Percentiles rank a stretch among this genome's conserved stretches.
Conservation (phyloP, 2,888 invertebrate genomes). For the Drosophila heteroneura region DNA sequence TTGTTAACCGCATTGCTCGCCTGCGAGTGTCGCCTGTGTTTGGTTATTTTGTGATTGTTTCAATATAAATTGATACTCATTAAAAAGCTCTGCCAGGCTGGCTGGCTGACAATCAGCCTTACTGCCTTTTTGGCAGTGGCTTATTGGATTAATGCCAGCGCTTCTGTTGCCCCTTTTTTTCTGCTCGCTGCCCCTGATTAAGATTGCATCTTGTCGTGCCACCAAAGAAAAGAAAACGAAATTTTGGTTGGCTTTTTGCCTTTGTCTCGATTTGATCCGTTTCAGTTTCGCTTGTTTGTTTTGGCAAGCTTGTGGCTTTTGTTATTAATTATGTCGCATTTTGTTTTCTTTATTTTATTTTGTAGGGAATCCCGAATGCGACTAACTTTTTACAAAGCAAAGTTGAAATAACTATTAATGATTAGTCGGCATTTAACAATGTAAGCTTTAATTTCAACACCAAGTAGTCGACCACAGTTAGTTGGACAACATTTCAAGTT, state of each 20-base stretch:
- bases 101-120: conserved; percentile 13
- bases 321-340: conserved; percentile 43
- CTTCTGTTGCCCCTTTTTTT: conserved; percentile 47
- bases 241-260: conserved; percentile 19
- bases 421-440: neutral
- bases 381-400: conserved; percentile 1
- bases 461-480: conserved; percentile 6
- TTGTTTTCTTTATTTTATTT: neutral
- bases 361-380: neutral
- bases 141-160: conserved; percentile 69
- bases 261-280: conserved; percentile 4
- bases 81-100: conserved; percentile 36
- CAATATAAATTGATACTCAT: conserved; percentile 70
- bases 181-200: conserved; percentile 55
- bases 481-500: neutral
- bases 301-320: conserved; percentile 27
- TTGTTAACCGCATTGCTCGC: neutral
- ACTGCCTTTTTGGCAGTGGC: conserved; percentile 46
- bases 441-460: conserved; percentile 11
- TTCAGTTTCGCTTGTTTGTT: conserved; percentile 30
- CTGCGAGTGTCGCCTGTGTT: conserved; percentile 29
- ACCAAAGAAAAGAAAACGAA: conserved; percentile 6
- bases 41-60: conserved; percentile 53
- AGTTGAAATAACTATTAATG: neutral
- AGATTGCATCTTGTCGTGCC: conserved; percentile 73